Conservation (phyloP, 2,888 invertebrate species). For the Drosophila seclusa region DNA sequence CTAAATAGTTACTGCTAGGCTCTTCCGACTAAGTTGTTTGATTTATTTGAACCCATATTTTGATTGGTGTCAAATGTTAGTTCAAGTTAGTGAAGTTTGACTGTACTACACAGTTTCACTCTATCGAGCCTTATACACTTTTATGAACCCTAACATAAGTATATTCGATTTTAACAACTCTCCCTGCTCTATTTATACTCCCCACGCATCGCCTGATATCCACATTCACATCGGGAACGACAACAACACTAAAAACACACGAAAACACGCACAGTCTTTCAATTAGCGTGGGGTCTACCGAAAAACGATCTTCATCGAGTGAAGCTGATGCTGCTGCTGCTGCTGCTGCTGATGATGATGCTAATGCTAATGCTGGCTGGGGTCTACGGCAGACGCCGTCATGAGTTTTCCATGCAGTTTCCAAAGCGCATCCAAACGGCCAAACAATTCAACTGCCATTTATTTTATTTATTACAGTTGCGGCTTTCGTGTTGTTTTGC, state of each 20-base stretch:
- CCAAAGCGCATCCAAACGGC: constrained; percentile 52
- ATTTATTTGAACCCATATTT: neutral
- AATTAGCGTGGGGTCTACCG: constrained; percentile 52
- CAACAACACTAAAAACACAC: constrained; percentile 3
- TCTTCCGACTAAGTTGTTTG: neutral
- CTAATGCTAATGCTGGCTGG: neutral
- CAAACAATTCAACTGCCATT: constrained; percentile 70
- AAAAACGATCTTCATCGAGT: constrained; percentile 30
- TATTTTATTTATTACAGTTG: constrained; percentile 71
- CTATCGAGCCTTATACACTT: neutral
- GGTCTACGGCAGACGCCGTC: constrained; percentile 18
- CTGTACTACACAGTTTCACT: neutral
- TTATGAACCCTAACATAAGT: constrained; percentile 13
- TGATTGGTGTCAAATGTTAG: neutral
- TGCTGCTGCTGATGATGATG: neutral
- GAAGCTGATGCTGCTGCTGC: neutral
- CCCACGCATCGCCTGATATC: constrained; percentile 30
- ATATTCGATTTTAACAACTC: constrained; percentile 12
- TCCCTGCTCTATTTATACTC: constrained; percentile 19
- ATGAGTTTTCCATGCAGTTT: constrained; percentile 34
- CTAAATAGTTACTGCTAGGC: neutral
- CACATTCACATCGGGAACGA: neutral
- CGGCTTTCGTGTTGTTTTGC: constrained; percentile 36
- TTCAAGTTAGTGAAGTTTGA: neutral
- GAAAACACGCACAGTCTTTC: constrained; percentile 47